These are phyloP conservation scores for Dendroctonus valens DNA, from an alignment of 1,140 invertebrate genomes.

Conservation along the genomic window DNA sequence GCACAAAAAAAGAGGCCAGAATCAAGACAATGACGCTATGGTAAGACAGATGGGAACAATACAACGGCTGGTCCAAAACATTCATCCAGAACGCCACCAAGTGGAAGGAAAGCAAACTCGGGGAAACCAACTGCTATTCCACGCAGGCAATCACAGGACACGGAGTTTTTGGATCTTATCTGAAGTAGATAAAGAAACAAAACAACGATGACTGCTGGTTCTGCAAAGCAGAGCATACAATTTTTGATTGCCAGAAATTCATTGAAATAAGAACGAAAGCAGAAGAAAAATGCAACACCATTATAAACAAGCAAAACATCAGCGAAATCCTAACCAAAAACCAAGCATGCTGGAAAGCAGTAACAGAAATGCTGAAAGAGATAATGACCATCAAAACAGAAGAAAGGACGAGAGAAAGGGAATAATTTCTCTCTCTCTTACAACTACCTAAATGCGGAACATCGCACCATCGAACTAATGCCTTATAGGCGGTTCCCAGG, in stretches of 20 bases:
- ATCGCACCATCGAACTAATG: neutral
- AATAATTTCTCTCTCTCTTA: neutral
- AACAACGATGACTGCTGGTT: neutral
- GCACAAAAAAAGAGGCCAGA: neutral
- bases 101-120: neutral
- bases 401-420: neutral
- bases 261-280: neutral
- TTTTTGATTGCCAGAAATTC: neutral
- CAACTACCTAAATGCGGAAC: neutral
- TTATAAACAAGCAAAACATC: conserved; percentile 1
- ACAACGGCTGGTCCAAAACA: neutral
- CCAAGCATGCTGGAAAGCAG: neutral
- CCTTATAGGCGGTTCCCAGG: neutral
- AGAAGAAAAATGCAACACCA: neutral
- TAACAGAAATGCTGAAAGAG: neutral
- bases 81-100: neutral
- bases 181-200: neutral
- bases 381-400: neutral
- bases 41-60: neutral
- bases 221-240: neutral
- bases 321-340: neutral
- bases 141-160: neutral
- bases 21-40: neutral
- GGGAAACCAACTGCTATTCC: neutral
- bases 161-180: neutral